Percentiles rank a stretch among this genome's conserved stretches.
phyloP scores from a whole-genome alignment of 2,888 invertebrate species.

The Pardosa pseudoannulata region DNA sequence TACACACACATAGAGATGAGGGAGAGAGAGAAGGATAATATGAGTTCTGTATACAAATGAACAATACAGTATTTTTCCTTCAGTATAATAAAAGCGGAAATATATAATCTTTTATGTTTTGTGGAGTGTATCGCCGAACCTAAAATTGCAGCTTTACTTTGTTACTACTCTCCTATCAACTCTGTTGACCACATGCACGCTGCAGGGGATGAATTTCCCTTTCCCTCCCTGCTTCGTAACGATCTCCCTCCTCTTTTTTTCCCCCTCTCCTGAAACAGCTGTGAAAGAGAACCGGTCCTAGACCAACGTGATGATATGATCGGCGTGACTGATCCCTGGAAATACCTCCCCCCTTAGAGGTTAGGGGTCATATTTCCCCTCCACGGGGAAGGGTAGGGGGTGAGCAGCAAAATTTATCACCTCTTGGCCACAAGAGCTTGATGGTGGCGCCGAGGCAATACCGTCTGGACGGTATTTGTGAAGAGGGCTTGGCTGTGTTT shows the following conservation, averaged over 20 bases:
- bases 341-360: background rate
- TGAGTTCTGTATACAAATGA: no score
- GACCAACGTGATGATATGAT: constrained; percentile 15
- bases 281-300: background rate
- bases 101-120: no score
- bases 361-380: constrained; percentile 6
- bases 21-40: no score
- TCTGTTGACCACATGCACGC: constrained; percentile 2
- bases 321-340: constrained; percentile 19
- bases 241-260: constrained; percentile 17
- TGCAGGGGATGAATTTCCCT: background rate
- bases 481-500: background rate
- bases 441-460: constrained; percentile 2
- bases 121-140: background rate
- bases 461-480: background rate
- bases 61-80: no score
- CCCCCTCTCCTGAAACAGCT: background rate
- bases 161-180: background rate
- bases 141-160: background rate
- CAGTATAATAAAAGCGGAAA: no score
- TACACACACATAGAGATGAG: no score
- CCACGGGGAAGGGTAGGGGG: background rate
- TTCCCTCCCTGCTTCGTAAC: no score
- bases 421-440: constrained; percentile 10
- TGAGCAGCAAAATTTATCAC: constrained; percentile 27